Percentiles rank a stretch among this genome's conserved stretches.
These are phyloP conservation scores for Carassius carassius DNA, from an alignment of 2,113 vertebrate genomes.

Conservation along the genomic window DNA sequence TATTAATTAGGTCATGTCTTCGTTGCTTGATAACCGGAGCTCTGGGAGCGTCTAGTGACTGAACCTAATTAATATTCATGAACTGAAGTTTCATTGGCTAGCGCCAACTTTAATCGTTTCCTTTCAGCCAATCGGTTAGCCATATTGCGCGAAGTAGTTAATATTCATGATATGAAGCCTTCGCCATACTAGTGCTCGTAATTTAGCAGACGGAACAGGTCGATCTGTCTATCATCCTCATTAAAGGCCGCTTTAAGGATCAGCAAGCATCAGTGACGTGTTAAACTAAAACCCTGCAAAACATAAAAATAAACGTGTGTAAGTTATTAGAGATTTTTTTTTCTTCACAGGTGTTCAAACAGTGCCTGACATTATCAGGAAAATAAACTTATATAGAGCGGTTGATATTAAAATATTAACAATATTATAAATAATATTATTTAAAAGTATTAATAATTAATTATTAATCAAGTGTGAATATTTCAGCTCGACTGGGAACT, in stretches of 20 bases:
- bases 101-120: neutral
- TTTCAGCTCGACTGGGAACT: too few species aligned
- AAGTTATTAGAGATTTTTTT: too few species aligned
- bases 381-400: too few species aligned
- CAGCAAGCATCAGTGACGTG: neutral
- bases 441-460: neutral
- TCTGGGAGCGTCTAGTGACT: neutral
- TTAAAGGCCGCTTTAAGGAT: conserved; percentile 30
- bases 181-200: neutral
- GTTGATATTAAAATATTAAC: too few species aligned
- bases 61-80: conserved; percentile 3
- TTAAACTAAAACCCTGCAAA: neutral
- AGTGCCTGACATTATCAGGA: too few species aligned
- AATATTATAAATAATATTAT: neutral
- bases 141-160: neutral
- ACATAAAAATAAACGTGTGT: neutral
- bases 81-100: neutral
- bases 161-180: neutral
- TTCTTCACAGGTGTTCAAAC: neutral
- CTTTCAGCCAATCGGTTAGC: neutral
- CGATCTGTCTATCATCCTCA: conserved; percentile 30
- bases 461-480: too few species aligned
- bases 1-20: neutral
- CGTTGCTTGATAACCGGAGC: neutral
- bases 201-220: neutral